A percentile compares a stretch with the other conserved stretches of the same genome.
Evolutionary conservation across 2,797 vertebrate species (phyloP).

Genomic region (Propithecus deckenii): DNA sequence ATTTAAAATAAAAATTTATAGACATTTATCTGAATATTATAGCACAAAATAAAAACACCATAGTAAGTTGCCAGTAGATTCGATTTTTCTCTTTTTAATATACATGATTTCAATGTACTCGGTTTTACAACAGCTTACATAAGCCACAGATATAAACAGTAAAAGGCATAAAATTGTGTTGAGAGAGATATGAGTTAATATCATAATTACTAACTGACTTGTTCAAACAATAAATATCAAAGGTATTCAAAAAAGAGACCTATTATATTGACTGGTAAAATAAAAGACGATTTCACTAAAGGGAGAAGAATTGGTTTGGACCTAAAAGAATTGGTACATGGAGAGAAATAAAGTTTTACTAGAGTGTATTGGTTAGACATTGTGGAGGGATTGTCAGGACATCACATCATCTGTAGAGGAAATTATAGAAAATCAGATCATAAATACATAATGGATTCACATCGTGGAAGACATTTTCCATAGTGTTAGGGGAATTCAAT

Average conservation of each 20-base stretch:
- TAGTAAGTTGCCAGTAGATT: not conserved
- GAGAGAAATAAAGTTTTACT: not conserved
- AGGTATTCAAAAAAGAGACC: not conserved
- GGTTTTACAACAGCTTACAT: not conserved
- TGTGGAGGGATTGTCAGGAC: not conserved
- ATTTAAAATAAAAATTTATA: not conserved
- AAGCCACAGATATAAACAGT: not conserved
- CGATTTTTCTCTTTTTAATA: not conserved
- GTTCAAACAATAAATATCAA: not conserved
- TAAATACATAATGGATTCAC: not conserved
- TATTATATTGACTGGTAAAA: not conserved
- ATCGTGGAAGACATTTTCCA: not conserved
- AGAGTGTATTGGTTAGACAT: not conserved
- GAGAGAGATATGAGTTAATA: not conserved
- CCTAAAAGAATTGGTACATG: not conserved
- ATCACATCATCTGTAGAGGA: not conserved
- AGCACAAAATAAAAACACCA: not conserved
- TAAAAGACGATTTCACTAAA: not conserved
- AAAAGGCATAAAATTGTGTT: not conserved
- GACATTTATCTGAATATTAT: not conserved
- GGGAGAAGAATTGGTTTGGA: not conserved
- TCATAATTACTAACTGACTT: not conserved
- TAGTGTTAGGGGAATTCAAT: not conserved
- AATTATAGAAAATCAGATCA: conserved; percentile 2
- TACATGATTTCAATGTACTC: not conserved